Evolutionary conservation across 2,888 invertebrate species (phyloP).

Genomic region (Epinotia ramella): DNA sequence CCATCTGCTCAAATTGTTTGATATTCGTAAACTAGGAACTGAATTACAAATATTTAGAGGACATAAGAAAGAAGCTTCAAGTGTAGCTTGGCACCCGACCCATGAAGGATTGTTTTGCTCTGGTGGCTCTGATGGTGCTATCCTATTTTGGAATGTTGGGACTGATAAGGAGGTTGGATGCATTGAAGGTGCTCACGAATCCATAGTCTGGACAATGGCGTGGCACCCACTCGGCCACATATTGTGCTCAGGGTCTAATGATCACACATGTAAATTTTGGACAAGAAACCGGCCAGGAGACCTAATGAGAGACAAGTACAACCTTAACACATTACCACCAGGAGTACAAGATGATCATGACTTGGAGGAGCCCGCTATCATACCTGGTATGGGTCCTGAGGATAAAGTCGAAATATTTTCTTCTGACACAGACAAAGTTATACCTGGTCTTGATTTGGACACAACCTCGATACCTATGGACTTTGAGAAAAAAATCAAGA

Average conservation of each 20-base stretch:
- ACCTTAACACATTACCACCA: conserved; percentile 95
- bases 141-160: conserved; percentile 99
- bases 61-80: conserved; percentile 99
- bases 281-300: conserved; percentile 99
- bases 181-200: conserved; percentile 99
- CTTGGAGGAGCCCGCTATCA: conserved; percentile 91
- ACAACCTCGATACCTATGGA: conserved; percentile 87
- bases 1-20: conserved; percentile 98
- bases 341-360: conserved; percentile 86
- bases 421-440: conserved; percentile 86
- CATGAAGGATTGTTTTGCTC: conserved; percentile 99
- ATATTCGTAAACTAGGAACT: conserved; percentile 97
- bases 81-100: conserved; percentile 99
- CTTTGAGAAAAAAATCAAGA: conserved; percentile 90
- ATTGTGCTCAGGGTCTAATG: conserved; percentile 99
- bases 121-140: conserved; percentile 99
- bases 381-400: conserved; percentile 99
- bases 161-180: conserved; percentile 99
- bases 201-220: conserved; percentile 99
- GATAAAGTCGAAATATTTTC: conserved; percentile 93
- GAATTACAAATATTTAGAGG: conserved; percentile 99
- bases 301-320: conserved; percentile 98
- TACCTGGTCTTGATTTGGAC: conserved; percentile 95
- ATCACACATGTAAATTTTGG: conserved; percentile 99
- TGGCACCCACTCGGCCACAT: conserved; percentile 99